Evolutionary conservation across 2,888 invertebrate species (phyloP).

Genomic region (Syrista parreyssii): DNA sequence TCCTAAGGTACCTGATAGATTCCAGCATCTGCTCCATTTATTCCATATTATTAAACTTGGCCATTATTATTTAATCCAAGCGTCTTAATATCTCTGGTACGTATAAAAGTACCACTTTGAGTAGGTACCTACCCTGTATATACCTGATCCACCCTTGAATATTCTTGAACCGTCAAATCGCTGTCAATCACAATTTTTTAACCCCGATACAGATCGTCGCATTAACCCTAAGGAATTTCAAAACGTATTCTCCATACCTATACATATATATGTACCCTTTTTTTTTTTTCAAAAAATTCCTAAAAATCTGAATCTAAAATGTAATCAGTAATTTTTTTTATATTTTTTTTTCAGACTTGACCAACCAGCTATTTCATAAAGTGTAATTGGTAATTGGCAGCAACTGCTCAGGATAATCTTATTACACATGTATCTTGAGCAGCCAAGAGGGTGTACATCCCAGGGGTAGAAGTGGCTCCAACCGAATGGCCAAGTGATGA

Average conservation of each 20-base stretch:
- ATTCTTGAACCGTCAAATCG: background rate
- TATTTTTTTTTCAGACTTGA: background rate
- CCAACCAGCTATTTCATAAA: background rate
- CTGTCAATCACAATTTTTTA: background rate
- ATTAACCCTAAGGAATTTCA: background rate
- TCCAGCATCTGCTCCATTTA: conserved; percentile 35
- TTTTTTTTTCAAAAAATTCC: background rate
- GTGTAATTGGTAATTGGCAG: conserved; percentile 47
- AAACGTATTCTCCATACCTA: background rate
- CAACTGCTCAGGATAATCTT: conserved; percentile 52
- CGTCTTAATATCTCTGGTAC: background rate
- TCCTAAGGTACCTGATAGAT: background rate
- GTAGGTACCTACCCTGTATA: background rate
- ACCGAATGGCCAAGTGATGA: background rate
- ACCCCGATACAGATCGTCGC: background rate
- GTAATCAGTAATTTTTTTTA: background rate
- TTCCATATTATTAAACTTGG: conserved; percentile 41
- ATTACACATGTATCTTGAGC: conserved; percentile 54
- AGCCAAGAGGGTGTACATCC: conserved; percentile 58
- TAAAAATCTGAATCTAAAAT: background rate
- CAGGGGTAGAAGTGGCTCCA: conserved; percentile 22
- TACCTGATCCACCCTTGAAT: background rate
- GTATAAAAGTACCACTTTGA: background rate
- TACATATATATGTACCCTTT: background rate
- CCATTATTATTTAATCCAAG: conserved; percentile 26